Evolutionary conservation across 2,113 vertebrate species (phyloP).

Genomic region (Cyanocitta stelleri): DNA sequence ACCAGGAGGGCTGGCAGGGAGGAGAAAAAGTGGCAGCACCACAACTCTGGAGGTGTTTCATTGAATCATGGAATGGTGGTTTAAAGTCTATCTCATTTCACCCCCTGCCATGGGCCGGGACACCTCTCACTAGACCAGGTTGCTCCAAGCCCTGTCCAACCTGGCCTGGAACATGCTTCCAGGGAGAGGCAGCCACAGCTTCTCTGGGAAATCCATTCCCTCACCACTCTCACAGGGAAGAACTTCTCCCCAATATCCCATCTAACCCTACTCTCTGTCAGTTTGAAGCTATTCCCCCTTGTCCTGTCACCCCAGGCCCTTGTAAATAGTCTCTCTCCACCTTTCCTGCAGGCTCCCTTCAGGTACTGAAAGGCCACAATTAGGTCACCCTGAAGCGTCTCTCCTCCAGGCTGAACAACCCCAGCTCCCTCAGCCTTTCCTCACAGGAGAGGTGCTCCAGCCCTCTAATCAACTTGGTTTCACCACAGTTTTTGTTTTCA

Average conservation of each 20-base stretch:
- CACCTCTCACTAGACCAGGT: neutral
- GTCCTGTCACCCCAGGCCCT: neutral
- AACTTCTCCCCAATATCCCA: neutral
- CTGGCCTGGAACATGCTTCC: no score
- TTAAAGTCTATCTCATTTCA: neutral
- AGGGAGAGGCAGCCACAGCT: neutral
- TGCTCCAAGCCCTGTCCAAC: neutral
- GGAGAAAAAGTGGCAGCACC: neutral
- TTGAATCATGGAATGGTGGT: neutral
- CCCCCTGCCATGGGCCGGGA: neutral
- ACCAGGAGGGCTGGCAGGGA: neutral
- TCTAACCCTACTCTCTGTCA: neutral
- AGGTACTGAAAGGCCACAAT: neutral
- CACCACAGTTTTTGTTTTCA: neutral
- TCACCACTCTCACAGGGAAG: neutral
- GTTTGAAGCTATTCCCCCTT: neutral
- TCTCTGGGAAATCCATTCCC: neutral
- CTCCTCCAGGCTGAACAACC: neutral
- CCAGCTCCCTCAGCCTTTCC: neutral
- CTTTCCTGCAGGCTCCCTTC: neutral
- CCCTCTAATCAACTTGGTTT: neutral
- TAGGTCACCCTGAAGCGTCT: neutral
- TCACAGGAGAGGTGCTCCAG: neutral
- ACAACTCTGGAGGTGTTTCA: accelerated
- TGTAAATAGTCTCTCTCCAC: neutral